Base-by-base conservation (phyloP, 2,113 vertebrate genomes). In the Callionymus lyra region DNA sequence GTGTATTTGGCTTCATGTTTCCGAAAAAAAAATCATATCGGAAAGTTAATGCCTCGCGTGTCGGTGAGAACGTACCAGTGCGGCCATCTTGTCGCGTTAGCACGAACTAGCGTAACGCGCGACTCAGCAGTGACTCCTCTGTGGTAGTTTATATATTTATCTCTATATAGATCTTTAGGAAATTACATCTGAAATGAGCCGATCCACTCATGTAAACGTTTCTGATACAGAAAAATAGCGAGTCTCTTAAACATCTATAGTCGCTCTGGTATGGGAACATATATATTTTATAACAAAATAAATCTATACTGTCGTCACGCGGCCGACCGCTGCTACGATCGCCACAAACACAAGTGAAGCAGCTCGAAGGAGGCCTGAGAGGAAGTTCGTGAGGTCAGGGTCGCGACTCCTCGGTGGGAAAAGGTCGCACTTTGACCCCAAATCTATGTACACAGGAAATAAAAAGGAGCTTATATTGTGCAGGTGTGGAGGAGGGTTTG, bases 301-400 rank as follows among this genome's bases (percentile, higher is more conserved):
- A 80, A 81, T 81, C 68, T 83, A 61, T 77, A 56, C 69, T 57
- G 66, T 54, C 18, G 63, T 41, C 19, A n/a, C n/a, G 18, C 21
- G 40, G 13, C 14, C 17, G 31, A 42, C 19, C 11, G 40, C 40
- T n/a, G n/a, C n/a, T n/a, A n/a, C n/a, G n/a, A n/a, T n/a, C n/a
- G n/a, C n/a, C n/a, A n/a, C n/a, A 6, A 14, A 27, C 31, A 8
- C 14, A 79, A 91, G 82, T 81, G 86, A 90, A 93, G 89, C 87
- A 91, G 89, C 88, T 90, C 82, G 86, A 85, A 90, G 89, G 91
- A 89, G 87, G 90, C 91, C 92, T 88, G 76, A 93, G 89, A 84
- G 86, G 83, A 86, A 86, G 85, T 71, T 81, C 64, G 56, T 77
- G 71, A 53, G 39, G 16, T n/a, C 9, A 19, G 39, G 16, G 31